Conservation (phyloP, 1,140 invertebrate genomes). For the Heliconius hewitsoni region DNA sequence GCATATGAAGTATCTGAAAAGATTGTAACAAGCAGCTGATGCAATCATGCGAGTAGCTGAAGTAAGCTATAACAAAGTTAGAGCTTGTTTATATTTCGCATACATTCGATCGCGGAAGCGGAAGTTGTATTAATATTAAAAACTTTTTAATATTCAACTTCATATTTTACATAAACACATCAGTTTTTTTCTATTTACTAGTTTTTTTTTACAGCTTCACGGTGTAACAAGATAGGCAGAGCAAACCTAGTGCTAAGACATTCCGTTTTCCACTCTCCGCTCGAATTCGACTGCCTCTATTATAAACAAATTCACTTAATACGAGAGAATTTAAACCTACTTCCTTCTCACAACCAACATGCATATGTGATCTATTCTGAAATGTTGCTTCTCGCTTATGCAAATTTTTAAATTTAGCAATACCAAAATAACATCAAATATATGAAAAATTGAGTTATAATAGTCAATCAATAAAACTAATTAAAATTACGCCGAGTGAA, state of each 20-base stretch:
- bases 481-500: constrained; percentile 24
- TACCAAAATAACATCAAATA: too few species aligned
- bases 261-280: not conserved
- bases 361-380: too few species aligned
- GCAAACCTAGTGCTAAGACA: not conserved
- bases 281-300: not conserved
- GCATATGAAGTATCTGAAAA: not conserved
- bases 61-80: constrained; percentile 7
- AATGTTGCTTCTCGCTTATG: too few species aligned
- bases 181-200: not conserved
- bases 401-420: too few species aligned
- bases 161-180: not conserved
- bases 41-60: not conserved
- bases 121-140: not conserved
- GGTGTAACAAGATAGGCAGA: not conserved
- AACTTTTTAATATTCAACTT: not conserved
- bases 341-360: too few species aligned
- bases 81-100: not conserved
- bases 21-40: constrained; percentile 1
- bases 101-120: not conserved
- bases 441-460: constrained; percentile 12
- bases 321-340: too few species aligned
- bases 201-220: too few species aligned
- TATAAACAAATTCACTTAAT: too few species aligned
- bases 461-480: constrained; percentile 27